phyloP scores from a whole-genome alignment of 35 echinoderm and acorn worm species.

The Acanthaster planci region DNA sequence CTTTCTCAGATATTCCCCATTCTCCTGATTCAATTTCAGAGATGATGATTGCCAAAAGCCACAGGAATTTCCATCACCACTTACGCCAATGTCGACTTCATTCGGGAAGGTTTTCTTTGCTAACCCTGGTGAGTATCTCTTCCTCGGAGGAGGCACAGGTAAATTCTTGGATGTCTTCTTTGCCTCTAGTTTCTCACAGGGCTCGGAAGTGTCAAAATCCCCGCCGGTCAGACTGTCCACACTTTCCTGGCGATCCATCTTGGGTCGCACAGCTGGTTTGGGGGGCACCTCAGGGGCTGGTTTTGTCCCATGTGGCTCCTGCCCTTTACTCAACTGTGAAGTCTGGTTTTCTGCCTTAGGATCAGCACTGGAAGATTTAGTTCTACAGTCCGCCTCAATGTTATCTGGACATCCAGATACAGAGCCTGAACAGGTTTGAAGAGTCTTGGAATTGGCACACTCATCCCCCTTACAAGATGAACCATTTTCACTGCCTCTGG shows the following conservation, averaged over 20 bases:
- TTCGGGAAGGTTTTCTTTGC: slow-evolving; percentile 28
- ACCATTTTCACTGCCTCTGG: neutral
- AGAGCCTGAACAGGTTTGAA: neutral
- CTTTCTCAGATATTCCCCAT: neutral
- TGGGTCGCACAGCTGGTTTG: slow-evolving; percentile 43
- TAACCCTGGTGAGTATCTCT: slow-evolving; percentile 39
- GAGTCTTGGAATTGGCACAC: neutral
- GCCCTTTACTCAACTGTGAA: neutral
- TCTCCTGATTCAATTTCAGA: slow-evolving; percentile 14
- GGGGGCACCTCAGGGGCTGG: slow-evolving; percentile 46
- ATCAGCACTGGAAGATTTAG: neutral
- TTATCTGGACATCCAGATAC: neutral
- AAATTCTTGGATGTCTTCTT: neutral
- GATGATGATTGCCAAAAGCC: slow-evolving; percentile 30
- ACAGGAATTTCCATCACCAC: neutral
- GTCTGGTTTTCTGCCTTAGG: neutral
- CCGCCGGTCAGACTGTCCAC: slow-evolving; percentile 12
- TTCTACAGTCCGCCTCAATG: neutral
- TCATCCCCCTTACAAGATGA: neutral
- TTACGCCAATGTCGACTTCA: neutral
- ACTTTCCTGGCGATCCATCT: neutral
- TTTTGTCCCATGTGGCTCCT: neutral
- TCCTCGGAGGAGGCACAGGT: slow-evolving; percentile 59
- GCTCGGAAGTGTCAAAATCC: slow-evolving; percentile 1
- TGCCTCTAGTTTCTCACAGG: neutral